A percentile compares a stretch with the other conserved stretches of the same genome.
phyloP scores from a whole-genome alignment of 2,113 vertebrate species.

The Poecile atricapillus region DNA sequence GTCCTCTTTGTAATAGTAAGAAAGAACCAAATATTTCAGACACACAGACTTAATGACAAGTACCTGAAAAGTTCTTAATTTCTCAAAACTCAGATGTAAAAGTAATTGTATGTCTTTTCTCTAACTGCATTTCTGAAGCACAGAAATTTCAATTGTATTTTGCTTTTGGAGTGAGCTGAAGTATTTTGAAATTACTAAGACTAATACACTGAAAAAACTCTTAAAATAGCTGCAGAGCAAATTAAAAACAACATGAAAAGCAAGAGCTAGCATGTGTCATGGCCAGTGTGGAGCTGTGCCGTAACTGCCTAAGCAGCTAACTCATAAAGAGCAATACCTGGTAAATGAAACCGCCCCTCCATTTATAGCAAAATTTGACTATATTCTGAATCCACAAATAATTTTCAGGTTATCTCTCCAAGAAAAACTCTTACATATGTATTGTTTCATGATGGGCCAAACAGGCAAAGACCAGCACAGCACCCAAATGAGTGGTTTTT shows the following conservation, averaged over 20 bases:
- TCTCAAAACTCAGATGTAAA: background rate
- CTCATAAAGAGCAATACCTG: background rate
- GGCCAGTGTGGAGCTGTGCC: background rate
- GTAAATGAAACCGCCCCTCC: fast-evolving
- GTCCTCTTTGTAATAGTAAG: background rate
- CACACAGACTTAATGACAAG: background rate
- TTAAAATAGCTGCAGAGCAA: background rate
- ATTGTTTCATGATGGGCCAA: background rate
- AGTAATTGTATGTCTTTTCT: background rate
- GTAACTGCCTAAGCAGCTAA: background rate
- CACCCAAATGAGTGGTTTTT: background rate
- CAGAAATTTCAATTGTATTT: background rate
- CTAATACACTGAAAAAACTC: background rate
- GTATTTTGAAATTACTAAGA: background rate
- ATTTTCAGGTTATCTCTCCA: background rate
- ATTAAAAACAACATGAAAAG: background rate
- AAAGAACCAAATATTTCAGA: background rate
- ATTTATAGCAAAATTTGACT: background rate
- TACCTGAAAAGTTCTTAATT: background rate
- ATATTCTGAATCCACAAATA: background rate
- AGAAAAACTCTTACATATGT: background rate
- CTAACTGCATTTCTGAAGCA: background rate
- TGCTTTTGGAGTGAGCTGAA: background rate
- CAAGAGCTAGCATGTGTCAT: background rate
- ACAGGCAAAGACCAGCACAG: background rate